Evolutionary conservation across 2,113 vertebrate genomes (phyloP), one percentile per base, ranked within the genome.

Genomic region (Salvelinus sp.): DNA sequence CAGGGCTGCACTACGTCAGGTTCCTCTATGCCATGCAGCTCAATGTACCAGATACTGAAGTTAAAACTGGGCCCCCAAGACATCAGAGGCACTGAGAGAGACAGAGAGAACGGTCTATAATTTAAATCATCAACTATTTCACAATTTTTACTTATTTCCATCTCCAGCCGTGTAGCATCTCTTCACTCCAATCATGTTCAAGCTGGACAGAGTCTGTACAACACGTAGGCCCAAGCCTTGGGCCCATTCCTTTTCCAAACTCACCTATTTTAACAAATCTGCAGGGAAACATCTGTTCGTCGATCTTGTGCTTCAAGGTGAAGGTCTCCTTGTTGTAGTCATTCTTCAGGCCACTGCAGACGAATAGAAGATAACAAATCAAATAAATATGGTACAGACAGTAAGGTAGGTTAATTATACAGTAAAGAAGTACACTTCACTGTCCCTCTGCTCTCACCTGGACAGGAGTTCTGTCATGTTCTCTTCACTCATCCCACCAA

Each of bases 261-360:
- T 96, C 93, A 99, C 98, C 98, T 96, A 99, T 99, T 95, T 99
- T 99, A 92, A 99, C 95, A 90, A 97, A 99, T 91, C 96, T 95
- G 93, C 98, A 99, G 76, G 98, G 98, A 83, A 99, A 99, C 98
- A 98, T 99, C 93, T 99, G 97, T 90, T 99, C 97, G 74, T 99
- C 97, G 62, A 99, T 99, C 95, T 97, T 99, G 95, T 99, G 97
- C 94, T 99, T 99, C 92, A 99, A 94, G 82, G 97, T 98, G 89
- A 99, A 99, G 18, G 98, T 99, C 93, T 99, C 98, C 93, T 99
- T 99, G 93, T 99, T 99, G 93, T 97, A 99, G 94, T 99, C 98
- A 90, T 99, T 99, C 92, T 99, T 99, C 95, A 99, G 96, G 92
- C 98, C 98, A 93, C 98, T 99, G 90, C 25, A 78, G 73, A 38